Evolutionary conservation across 2,888 invertebrate species (phyloP).

Genomic region (Ophion ellenae): DNA sequence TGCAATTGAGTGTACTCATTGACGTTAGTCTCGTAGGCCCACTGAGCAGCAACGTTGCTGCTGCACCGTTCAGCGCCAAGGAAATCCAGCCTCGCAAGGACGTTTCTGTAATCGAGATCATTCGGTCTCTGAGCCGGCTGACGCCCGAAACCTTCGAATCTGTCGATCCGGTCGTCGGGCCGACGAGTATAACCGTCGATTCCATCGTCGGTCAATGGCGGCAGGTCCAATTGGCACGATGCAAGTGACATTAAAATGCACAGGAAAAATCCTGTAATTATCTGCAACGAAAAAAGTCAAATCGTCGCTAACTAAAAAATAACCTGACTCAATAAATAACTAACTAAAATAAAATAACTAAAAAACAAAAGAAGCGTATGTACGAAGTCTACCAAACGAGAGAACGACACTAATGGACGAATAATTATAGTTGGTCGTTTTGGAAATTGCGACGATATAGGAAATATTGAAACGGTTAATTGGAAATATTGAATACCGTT

Average conservation of each 20-base stretch:
- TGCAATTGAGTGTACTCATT: slow-evolving; percentile 92
- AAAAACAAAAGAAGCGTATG: too few species aligned
- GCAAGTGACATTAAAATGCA: slow-evolving; percentile 67
- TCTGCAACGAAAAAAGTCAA: slow-evolving; percentile 64
- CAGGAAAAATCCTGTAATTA: slow-evolving; percentile 67
- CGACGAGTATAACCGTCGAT: slow-evolving; percentile 64
- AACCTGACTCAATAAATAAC: too few species aligned
- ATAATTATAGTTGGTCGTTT: not conserved
- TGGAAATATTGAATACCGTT: not conserved
- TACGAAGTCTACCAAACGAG: not conserved
- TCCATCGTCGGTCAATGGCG: slow-evolving; percentile 75
- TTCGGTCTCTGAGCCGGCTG: slow-evolving; percentile 62
- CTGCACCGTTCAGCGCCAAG: slow-evolving; percentile 92
- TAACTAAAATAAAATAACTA: too few species aligned
- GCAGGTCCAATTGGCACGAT: slow-evolving; percentile 78
- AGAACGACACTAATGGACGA: not conserved
- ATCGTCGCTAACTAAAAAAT: not conserved
- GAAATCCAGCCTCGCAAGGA: slow-evolving; percentile 89
- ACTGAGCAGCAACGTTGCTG: slow-evolving; percentile 94
- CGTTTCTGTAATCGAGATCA: slow-evolving; percentile 75
- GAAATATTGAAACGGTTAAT: not conserved
- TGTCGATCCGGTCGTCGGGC: slow-evolving; percentile 47
- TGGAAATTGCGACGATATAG: not conserved
- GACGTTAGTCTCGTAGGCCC: slow-evolving; percentile 95
- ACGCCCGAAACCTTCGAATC: slow-evolving; percentile 58